phyloP scores from a whole-genome alignment of 2,797 vertebrate species.

The Taenioides sp. region DNA sequence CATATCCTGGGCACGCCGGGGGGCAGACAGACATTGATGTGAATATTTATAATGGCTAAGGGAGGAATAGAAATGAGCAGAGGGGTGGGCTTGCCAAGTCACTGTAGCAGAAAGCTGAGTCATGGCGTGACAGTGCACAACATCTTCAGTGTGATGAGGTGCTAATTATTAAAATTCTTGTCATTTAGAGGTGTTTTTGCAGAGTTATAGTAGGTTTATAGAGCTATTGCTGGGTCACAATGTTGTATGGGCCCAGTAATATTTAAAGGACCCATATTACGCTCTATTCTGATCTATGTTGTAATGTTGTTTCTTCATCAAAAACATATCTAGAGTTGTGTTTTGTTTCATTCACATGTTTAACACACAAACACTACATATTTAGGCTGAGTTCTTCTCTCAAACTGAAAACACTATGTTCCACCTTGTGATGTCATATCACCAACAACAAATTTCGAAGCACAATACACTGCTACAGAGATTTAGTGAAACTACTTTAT shows the following conservation, averaged over 20 bases:
- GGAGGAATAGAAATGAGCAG: slow-evolving; percentile 20
- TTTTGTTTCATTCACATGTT: too few species aligned
- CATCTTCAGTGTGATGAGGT: slow-evolving; percentile 6
- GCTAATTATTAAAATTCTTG: not conserved
- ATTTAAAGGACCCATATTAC: too few species aligned
- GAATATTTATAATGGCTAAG: slow-evolving; percentile 44
- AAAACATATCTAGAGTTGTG: too few species aligned
- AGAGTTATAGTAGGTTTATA: not conserved
- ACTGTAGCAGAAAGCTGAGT: slow-evolving; percentile 34
- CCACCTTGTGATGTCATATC: too few species aligned
- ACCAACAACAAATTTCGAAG: too few species aligned
- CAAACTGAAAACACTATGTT: too few species aligned
- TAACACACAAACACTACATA: too few species aligned
- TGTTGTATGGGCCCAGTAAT: not conserved
- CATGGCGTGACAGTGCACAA: slow-evolving; percentile 20
- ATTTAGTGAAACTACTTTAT: too few species aligned
- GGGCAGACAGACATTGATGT: slow-evolving; percentile 11
- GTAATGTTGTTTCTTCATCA: too few species aligned
- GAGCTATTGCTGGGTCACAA: not conserved
- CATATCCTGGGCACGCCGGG: slow-evolving; percentile 8
- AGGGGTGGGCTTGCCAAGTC: slow-evolving; percentile 13
- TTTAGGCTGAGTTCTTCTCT: too few species aligned
- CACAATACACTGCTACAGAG: too few species aligned
- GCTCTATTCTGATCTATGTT: too few species aligned
- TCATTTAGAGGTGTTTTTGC: not conserved